Conservation (phyloP, 2,888 invertebrate genomes). For the Synanthedon tipuliformis region DNA sequence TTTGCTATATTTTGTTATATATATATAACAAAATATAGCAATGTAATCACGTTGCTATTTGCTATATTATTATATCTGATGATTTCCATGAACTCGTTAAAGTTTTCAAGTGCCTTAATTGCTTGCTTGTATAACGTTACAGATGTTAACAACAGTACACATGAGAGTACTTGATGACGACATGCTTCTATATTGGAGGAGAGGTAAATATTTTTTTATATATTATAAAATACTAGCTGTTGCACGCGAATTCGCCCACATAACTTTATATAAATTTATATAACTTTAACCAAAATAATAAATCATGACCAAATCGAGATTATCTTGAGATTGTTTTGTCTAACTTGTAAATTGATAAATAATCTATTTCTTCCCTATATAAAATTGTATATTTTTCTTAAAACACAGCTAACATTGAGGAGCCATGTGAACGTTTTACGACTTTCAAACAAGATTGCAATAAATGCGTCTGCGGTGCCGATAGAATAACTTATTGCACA, state of each 20-base stretch:
- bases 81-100: too few relatives aligned
- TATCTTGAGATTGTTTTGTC: too few relatives aligned
- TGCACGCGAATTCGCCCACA: too few relatives aligned
- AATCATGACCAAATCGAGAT: too few relatives aligned
- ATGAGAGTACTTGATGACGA: constrained; percentile 19
- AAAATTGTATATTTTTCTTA: neutral
- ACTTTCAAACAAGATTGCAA: constrained; percentile 30
- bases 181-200: constrained; percentile 34
- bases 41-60: too few relatives aligned
- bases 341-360: too few relatives aligned
- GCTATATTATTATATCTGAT: too few relatives aligned
- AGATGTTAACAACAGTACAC: neutral
- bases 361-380: neutral
- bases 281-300: too few relatives aligned
- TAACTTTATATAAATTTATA: too few relatives aligned
- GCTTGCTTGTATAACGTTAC: neutral
- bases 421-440: constrained; percentile 33
- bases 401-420: neutral
- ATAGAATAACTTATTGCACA: constrained; percentile 32
- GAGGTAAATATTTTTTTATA: constrained; percentile 20
- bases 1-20: too few relatives aligned
- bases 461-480: constrained; percentile 42
- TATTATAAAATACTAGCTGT: too few relatives aligned
- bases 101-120: neutral
- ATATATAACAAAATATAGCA: too few relatives aligned